A percentile compares a stretch with the other conserved stretches of the same genome.
Evolutionary conservation across 2,888 invertebrate species (phyloP).

Genomic region (Oscheius sp.): DNA sequence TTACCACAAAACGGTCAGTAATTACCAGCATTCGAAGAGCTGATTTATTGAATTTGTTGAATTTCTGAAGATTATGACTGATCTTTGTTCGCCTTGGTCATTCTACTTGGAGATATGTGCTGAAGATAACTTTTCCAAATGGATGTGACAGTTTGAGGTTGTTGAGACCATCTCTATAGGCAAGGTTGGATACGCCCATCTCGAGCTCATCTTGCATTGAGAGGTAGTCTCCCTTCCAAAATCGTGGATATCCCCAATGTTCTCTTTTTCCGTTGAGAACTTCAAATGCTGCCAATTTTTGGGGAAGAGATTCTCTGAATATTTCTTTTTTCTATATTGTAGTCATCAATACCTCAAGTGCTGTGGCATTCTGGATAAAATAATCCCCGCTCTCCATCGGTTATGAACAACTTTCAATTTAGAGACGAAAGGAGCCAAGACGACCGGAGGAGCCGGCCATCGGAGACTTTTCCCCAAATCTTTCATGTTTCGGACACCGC

Average conservation of each 20-base stretch:
- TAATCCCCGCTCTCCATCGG: slow-evolving; percentile 65
- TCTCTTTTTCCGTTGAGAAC: slow-evolving; percentile 80
- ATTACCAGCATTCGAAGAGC: slow-evolving; percentile 75
- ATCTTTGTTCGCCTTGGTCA: too few relatives aligned
- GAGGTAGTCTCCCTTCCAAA: slow-evolving; percentile 88
- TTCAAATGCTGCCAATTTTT: slow-evolving; percentile 83
- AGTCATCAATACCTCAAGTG: slow-evolving; percentile 50
- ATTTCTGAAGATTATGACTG: slow-evolving; percentile 67
- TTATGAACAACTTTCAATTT: slow-evolving; percentile 55
- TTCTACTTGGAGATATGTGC: slow-evolving; percentile 54
- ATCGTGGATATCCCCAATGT: slow-evolving; percentile 83
- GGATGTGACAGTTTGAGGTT: slow-evolving; percentile 53
- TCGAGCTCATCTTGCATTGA: slow-evolving; percentile 74
- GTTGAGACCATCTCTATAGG: slow-evolving; percentile 54
- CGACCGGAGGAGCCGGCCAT: slow-evolving; percentile 86
- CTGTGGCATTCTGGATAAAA: slow-evolving; percentile 61
- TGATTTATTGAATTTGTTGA: slow-evolving; percentile 75
- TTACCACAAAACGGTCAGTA: slow-evolving; percentile 76
- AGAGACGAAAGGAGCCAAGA: slow-evolving; percentile 79
- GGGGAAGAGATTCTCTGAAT: slow-evolving; percentile 79
- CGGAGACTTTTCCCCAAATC: slow-evolving; percentile 84
- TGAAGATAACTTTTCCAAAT: slow-evolving; percentile 61
- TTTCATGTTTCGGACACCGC: slow-evolving; percentile 78
- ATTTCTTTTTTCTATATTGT: neutral
- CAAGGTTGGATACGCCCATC: slow-evolving; percentile 33